Conservation (phyloP, 2,888 invertebrate genomes). For the Cynaeus angustus region DNA sequence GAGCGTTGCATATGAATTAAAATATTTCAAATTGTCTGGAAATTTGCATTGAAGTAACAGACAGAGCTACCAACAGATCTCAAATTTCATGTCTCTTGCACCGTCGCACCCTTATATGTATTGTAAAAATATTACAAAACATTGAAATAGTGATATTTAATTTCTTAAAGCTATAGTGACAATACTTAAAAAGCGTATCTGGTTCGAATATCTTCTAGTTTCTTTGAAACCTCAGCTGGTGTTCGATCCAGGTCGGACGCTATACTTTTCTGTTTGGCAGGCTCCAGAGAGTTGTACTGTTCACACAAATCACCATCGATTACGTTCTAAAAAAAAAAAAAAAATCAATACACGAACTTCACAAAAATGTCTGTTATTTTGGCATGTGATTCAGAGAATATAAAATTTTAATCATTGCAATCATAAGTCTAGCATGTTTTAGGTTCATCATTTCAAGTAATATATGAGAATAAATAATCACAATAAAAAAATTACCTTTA, state of each 20-base stretch:
- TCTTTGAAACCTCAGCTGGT: constrained; percentile 97
- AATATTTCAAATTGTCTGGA: too few relatives aligned
- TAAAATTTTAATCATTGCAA: constrained; percentile 39
- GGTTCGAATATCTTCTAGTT: constrained; percentile 98
- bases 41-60: too few relatives aligned
- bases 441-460: constrained; percentile 12
- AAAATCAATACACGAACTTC: too few relatives aligned
- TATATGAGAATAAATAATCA: neutral
- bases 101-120: too few relatives aligned
- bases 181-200: constrained; percentile 93
- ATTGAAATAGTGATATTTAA: neutral
- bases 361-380: neutral
- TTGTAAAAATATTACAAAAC: too few relatives aligned
- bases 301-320: constrained; percentile 99
- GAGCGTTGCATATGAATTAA: too few relatives aligned
- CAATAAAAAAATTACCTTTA: constrained; percentile 79
- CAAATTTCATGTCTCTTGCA: too few relatives aligned
- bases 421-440: constrained; percentile 69
- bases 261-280: constrained; percentile 94
- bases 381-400: constrained; percentile 22
- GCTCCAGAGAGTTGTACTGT: constrained; percentile 97
- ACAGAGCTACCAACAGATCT: too few relatives aligned
- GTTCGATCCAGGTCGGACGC: constrained; percentile 95
- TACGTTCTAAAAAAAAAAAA: constrained; percentile 83
- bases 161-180: constrained; percentile 19